phyloP scores from a whole-genome alignment of 2,797 vertebrate species.

The Ctenosaura bakeri region DNA sequence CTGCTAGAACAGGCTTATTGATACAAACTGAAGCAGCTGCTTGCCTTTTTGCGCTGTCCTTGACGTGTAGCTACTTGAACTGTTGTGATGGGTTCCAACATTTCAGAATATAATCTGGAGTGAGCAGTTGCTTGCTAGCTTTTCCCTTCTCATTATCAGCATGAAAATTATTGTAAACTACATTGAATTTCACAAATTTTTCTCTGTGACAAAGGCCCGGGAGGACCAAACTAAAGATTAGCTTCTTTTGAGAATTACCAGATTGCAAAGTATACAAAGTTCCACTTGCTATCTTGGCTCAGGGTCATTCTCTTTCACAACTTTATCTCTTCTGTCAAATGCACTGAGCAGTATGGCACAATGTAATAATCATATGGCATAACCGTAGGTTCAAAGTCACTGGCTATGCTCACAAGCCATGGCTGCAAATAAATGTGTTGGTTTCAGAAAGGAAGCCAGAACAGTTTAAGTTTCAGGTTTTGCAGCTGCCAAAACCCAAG shows the following conservation, averaged over 20 bases:
- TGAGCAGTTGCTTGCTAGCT: background rate
- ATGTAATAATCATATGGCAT: background rate
- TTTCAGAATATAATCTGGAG: background rate
- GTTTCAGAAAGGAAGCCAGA: slow-evolving; percentile 74
- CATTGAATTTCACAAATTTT: background rate
- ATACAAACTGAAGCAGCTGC: background rate
- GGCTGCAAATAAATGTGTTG: slow-evolving; percentile 63
- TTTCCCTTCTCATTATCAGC: background rate
- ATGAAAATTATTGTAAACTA: background rate
- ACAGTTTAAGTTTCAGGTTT: slow-evolving; percentile 72
- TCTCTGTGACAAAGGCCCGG: background rate
- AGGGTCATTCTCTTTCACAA: background rate
- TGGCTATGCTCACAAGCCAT: slow-evolving; percentile 26
- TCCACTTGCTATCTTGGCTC: background rate
- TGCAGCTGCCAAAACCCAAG: slow-evolving; percentile 64
- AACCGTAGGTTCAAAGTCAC: slow-evolving; percentile 3
- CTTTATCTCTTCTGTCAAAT: background rate
- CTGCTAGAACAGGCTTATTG: background rate
- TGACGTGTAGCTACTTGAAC: background rate
- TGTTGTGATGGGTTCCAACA: background rate
- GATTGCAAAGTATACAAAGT: background rate
- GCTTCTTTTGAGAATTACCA: background rate
- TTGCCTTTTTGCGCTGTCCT: background rate
- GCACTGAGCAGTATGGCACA: background rate
- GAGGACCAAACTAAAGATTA: background rate